Conservation (phyloP, 30 jellyfish, hydroid and myxozoan genomes). For the Rhopilema esculentum region DNA sequence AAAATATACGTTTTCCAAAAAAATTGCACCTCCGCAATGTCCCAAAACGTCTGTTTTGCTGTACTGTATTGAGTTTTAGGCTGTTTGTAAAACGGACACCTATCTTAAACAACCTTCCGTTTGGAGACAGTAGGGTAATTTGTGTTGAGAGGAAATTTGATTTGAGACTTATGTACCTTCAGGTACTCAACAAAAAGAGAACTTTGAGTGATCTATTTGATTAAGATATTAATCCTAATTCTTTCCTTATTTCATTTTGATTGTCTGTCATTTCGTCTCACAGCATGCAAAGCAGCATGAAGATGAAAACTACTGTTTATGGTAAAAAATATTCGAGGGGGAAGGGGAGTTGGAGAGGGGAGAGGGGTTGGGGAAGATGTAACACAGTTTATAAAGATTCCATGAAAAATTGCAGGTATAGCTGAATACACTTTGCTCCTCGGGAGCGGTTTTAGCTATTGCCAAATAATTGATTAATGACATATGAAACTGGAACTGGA, state of each 20-base stretch:
- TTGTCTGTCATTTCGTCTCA: neutral
- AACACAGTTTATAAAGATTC: neutral
- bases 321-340: no score
- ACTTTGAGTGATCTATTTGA: neutral
- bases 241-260: neutral
- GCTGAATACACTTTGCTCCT: no score
- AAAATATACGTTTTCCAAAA: neutral
- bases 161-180: neutral
- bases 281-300: neutral
- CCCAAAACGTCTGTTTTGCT: neutral
- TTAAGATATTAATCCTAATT: neutral
- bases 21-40: neutral
- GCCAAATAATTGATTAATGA: no score
- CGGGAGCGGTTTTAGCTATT: no score
- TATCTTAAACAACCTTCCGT: neutral
- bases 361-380: neutral
- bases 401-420: no score
- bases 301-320: neutral
- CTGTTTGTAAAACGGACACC: neutral
- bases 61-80: neutral
- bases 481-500: no score
- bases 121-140: neutral
- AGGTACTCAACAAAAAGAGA: neutral
- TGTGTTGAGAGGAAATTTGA: neutral
- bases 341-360: neutral